Percentiles rank a stretch among this genome's conserved stretches.
These are phyloP conservation scores for Haliaeetus leucogaster DNA, from an alignment of 2,113 vertebrate genomes.

Conservation along the genomic window DNA sequence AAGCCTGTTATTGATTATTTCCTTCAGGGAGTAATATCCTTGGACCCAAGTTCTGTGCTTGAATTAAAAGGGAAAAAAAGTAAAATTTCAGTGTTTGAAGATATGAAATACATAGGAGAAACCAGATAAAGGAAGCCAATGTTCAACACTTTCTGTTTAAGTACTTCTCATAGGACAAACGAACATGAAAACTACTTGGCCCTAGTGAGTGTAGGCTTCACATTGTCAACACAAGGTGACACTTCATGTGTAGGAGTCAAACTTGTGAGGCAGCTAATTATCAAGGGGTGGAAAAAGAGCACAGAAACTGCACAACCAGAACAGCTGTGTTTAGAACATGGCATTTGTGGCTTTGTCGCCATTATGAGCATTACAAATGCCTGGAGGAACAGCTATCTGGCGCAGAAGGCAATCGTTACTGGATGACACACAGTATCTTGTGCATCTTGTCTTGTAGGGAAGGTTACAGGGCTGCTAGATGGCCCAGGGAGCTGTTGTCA, in stretches of 20 bases:
- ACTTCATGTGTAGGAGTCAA: not conserved
- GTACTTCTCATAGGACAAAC: not conserved
- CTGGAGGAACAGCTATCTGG: not conserved
- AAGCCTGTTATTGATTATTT: not conserved
- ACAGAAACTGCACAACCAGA: not conserved
- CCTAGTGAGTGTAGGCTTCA: not conserved
- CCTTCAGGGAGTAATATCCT: not conserved
- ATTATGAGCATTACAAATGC: not conserved
- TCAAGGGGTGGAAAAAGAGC: not conserved
- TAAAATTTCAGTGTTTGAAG: not conserved
- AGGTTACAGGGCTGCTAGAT: not conserved
- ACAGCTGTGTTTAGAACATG: not conserved
- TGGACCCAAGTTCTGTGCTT: not conserved
- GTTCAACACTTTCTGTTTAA: not conserved
- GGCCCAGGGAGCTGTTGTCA: not conserved
- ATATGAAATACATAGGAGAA: not conserved
- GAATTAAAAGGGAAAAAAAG: not conserved
- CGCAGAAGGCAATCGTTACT: not conserved
- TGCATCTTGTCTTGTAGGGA: not conserved
- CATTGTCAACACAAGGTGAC: not conserved
- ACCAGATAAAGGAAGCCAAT: not conserved
- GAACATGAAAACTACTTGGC: not conserved
- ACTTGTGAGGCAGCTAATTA: not conserved
- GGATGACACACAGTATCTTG: not conserved
- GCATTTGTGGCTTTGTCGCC: not conserved